These are phyloP conservation scores for Malthinus flaveolus DNA, from an alignment of 2,888 invertebrate genomes.

Conservation along the genomic window DNA sequence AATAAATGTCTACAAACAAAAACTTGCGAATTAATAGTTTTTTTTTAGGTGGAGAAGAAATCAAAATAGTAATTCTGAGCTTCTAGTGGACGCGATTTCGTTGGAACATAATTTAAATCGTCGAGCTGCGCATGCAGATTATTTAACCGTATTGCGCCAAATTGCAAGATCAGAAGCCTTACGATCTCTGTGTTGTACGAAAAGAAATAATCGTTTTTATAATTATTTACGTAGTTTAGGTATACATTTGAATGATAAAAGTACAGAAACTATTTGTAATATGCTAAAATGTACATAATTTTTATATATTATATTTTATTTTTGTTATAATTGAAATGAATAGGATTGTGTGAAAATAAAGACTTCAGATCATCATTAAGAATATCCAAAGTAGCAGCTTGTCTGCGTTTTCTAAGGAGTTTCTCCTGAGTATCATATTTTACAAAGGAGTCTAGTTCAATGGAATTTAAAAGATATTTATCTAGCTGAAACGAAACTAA, in stretches of 20 bases:
- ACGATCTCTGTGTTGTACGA: constrained; percentile 61
- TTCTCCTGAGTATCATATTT: too few species aligned
- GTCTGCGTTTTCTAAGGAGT: too few species aligned
- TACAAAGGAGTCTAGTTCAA: too few species aligned
- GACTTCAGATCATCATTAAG: too few species aligned
- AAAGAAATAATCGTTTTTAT: constrained; percentile 75
- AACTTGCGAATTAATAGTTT: background rate
- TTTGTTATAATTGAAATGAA: too few species aligned
- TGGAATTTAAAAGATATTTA: too few species aligned
- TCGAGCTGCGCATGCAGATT: constrained; percentile 65
- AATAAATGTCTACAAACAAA: background rate
- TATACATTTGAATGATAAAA: constrained; percentile 21
- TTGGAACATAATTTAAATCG: constrained; percentile 58
- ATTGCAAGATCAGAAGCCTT: constrained; percentile 71
- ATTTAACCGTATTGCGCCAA: constrained; percentile 67
- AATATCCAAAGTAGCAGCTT: too few species aligned
- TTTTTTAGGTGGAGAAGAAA: constrained; percentile 58
- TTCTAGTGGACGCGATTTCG: constrained; percentile 59
- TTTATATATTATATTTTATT: background rate
- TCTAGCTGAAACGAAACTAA: too few species aligned
- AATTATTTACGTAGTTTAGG: constrained; percentile 63
- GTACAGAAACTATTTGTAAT: constrained; percentile 15
- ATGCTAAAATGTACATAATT: constrained; percentile 1
- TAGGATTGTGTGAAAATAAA: too few species aligned
- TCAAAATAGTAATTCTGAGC: constrained; percentile 46